Evolutionary conservation across 2,888 invertebrate genomes (phyloP).

Genomic region (Melipona bicolor): DNA sequence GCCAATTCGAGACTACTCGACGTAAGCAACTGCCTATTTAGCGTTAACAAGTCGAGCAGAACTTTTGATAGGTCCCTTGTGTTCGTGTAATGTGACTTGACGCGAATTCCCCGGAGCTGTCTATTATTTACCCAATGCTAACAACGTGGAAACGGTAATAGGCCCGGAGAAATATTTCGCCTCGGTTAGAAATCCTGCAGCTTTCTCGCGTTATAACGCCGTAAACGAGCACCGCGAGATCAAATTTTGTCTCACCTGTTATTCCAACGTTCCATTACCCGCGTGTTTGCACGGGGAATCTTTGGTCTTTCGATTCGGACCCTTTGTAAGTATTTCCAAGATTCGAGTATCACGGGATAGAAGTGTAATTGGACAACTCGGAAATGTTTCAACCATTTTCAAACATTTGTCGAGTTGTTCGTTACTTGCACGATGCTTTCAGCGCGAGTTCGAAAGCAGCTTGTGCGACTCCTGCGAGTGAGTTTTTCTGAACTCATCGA

Average conservation of each 20-base stretch:
- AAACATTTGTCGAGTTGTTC: no score
- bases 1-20: constrained; percentile 21
- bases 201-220: no score
- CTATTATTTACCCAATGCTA: constrained; percentile 36
- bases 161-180: constrained; percentile 11
- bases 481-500: no score
- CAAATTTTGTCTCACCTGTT: not conserved
- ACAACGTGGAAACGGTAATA: constrained; percentile 9
- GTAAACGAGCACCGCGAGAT: not conserved
- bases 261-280: not conserved
- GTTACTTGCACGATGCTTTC: no score
- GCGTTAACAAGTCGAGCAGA: constrained; percentile 26
- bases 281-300: not conserved
- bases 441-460: no score
- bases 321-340: no score
- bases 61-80: not conserved
- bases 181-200: not conserved
- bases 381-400: no score
- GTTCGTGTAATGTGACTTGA: constrained; percentile 20
- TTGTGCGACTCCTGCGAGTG: no score
- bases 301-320: no score
- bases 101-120: constrained; percentile 6
- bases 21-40: constrained; percentile 20
- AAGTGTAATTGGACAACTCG: no score
- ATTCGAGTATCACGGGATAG: no score